Evolutionary conservation across 2,888 invertebrate genomes (phyloP).

Genomic region (Drosophila pseudotakahashii): DNA sequence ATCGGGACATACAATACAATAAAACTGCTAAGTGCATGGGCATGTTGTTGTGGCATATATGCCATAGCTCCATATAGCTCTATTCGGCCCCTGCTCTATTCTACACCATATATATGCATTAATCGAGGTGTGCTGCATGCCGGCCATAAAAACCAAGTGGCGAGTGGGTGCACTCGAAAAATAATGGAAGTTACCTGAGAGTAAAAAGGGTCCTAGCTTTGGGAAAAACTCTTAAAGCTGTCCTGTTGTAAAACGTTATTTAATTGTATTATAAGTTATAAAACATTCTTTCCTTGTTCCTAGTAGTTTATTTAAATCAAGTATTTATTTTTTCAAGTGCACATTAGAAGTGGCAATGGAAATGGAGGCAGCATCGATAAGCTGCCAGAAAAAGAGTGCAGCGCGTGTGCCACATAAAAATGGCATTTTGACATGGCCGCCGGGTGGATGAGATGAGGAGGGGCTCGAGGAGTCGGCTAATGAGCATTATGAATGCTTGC

Average conservation of each 20-base stretch:
- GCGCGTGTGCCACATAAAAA: constrained; percentile 59
- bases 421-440: constrained; percentile 58
- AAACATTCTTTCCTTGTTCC: too few species aligned
- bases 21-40: constrained; percentile 73
- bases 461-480: constrained; percentile 44
- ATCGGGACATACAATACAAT: constrained; percentile 53
- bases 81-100: constrained; percentile 9
- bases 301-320: neutral
- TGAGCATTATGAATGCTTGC: constrained; percentile 62
- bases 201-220: neutral
- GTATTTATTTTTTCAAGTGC: constrained; percentile 5
- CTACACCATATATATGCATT: constrained; percentile 30
- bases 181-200: constrained; percentile 1
- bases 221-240: neutral
- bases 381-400: constrained; percentile 46
- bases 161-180: constrained; percentile 32
- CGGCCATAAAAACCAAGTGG: constrained; percentile 47
- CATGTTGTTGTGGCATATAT: constrained; percentile 56
- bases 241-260: neutral
- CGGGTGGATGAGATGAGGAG: constrained; percentile 9
- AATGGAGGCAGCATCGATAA: constrained; percentile 54
- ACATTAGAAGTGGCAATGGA: constrained; percentile 5
- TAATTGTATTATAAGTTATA: too few species aligned
- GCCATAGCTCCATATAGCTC: constrained; percentile 17
- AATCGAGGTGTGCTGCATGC: constrained; percentile 55